Evolutionary conservation across 2,113 vertebrate genomes (phyloP).

Genomic region (Corapipo altera): DNA sequence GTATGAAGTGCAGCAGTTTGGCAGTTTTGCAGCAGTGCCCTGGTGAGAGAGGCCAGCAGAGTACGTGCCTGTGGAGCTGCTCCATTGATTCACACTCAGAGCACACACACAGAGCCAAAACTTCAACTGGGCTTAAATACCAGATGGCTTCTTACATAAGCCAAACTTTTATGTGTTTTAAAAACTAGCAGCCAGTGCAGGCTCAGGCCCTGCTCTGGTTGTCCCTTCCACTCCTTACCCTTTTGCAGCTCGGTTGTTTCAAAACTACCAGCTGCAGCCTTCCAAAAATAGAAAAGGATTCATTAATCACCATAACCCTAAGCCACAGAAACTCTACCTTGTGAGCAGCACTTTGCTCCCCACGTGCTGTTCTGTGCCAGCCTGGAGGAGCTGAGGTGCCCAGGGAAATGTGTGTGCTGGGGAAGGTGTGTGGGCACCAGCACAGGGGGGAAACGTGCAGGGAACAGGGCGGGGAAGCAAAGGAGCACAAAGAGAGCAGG

Average conservation of each 20-base stretch:
- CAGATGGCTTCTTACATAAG: not conserved
- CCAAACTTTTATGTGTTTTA: not conserved
- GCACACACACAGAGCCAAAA: not conserved
- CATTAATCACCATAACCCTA: conserved; percentile 20
- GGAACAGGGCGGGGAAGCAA: not conserved
- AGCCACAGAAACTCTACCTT: conserved; percentile 65
- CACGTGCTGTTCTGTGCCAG: conserved; percentile 14
- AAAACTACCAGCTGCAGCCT: conserved; percentile 75
- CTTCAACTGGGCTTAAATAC: not conserved
- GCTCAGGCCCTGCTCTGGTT: not conserved
- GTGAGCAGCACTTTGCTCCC: not conserved
- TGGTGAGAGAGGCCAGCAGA: not conserved
- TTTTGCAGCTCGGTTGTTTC: conserved; percentile 49
- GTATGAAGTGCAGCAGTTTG: not conserved
- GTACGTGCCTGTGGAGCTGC: not conserved
- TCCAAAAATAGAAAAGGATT: conserved; percentile 5
- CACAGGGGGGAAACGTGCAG: fast-evolving
- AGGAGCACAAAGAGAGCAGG: not conserved
- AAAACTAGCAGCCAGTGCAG: not conserved
- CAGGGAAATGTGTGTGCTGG: not conserved
- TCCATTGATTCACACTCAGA: not conserved
- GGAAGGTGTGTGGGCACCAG: not conserved
- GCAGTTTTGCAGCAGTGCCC: not conserved
- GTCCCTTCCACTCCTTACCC: not conserved
- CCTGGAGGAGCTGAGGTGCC: not conserved